Evolutionary conservation across 2,113 vertebrate genomes (phyloP).

Genomic region (Dicerorhinus sumatrensis): DNA sequence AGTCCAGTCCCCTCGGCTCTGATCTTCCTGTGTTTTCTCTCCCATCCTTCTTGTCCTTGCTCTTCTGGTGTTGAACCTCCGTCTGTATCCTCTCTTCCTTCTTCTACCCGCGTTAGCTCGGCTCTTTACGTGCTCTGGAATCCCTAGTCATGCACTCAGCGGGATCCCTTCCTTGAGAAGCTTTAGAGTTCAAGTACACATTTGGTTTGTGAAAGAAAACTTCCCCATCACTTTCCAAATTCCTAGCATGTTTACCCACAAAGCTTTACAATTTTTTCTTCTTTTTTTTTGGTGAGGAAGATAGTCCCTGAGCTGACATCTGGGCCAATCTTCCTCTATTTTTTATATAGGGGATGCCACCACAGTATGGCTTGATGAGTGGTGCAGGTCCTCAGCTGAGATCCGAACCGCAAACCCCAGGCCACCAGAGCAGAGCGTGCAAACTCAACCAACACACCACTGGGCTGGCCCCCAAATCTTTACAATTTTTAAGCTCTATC

Average conservation of each 20-base stretch:
- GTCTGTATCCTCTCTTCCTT: neutral
- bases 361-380: no score
- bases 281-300: no score
- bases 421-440: no score
- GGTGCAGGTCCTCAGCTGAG: no score
- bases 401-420: no score
- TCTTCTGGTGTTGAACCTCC: neutral
- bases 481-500: neutral
- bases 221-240: neutral
- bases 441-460: no score
- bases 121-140: neutral
- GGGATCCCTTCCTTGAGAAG: neutral
- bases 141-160: neutral
- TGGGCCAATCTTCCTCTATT: no score
- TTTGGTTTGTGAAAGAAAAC: conserved; percentile 8
- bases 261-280: neutral
- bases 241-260: neutral
- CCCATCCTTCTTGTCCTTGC: neutral
- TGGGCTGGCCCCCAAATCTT: neutral
- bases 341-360: no score
- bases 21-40: neutral
- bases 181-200: neutral
- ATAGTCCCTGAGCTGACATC: no score
- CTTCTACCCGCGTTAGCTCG: neutral
- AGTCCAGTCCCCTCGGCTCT: neutral